Percentiles rank a stretch among this genome's conserved stretches.
These are phyloP conservation scores for Pseudococcus jackbeardsleyi DNA, from an alignment of 2,888 invertebrate genomes.

Conservation along the genomic window DNA sequence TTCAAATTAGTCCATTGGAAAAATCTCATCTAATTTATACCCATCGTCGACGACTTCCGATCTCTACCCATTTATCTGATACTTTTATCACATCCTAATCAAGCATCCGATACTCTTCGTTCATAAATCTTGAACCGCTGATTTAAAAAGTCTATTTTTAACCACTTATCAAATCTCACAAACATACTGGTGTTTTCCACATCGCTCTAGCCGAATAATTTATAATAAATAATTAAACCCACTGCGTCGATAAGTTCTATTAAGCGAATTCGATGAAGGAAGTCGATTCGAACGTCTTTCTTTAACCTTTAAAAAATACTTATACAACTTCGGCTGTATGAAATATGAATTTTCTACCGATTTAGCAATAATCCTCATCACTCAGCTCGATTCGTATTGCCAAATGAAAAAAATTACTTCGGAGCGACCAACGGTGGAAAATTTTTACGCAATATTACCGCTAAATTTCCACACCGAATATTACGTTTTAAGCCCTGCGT, in stretches of 20 bases:
- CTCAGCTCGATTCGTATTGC: neutral
- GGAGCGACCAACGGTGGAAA: neutral
- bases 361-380: neutral
- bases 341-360: too few species aligned
- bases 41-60: neutral
- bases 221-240: neutral
- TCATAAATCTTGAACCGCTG: neutral
- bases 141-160: neutral
- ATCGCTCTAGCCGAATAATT: neutral
- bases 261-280: constrained; percentile 1
- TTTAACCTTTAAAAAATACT: neutral
- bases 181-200: neutral
- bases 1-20: neutral
- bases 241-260: neutral
- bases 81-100: neutral
- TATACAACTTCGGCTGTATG: neutral
- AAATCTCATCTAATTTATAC: neutral
- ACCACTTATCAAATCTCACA: neutral
- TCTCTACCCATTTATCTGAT: neutral
- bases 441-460: constrained; percentile 2
- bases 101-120: neutral
- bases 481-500: neutral
- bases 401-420: neutral
- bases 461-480: neutral
- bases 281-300: neutral